Base-by-base conservation (phyloP, 2,888 invertebrate species). In the Ectobius pallidus region DNA sequence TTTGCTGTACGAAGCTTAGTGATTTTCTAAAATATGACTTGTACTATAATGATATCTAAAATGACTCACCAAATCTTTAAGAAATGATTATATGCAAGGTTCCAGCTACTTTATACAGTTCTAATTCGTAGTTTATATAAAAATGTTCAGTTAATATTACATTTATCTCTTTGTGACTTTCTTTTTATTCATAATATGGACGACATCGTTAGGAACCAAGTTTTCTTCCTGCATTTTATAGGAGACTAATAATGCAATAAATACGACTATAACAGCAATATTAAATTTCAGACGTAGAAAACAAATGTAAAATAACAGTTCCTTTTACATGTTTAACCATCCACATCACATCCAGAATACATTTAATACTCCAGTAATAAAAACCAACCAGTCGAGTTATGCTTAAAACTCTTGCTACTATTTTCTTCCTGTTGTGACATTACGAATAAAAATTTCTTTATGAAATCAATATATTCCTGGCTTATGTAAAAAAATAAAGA, bases 131-230 rank as follows among this genome's bases (percentile, higher is more conserved):
- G 55, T 25, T 30, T 6, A 58, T 58, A 58, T 58, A 58, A 58
- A 58, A 58, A 58, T 58, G 58, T 58, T 58, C 16, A 30, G 58
- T 58, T 34, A 34, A 22, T 55, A 32, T 58, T 58, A 58, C 58
- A 58, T 32, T 32, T 11, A 55, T 58, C 22, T n/a, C 58, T 58
- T 58, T 58, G 58, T 58, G 25, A 58, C 32, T 30, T 30, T 30
- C 30, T n/a, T 34, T 58, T 25, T 55, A 4, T 20, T 25, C 3
- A 30, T 58, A 58, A 62, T 65, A 71, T 71, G 71, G 71, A 71
- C 71, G 71, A 71, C 71, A 63, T 71, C 52, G 20, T 65, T 71
- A 71, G 71, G 71, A 71, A 71, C 71, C 32, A 71, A 71, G 71
- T 71, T 71, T 71, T 65, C 65, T 44, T 42, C 39, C 3, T 61